Percentiles rank a stretch among this genome's conserved stretches.
Evolutionary conservation across 2,888 invertebrate species (phyloP).

Genomic region (Thysanoteuthis rhombus): DNA sequence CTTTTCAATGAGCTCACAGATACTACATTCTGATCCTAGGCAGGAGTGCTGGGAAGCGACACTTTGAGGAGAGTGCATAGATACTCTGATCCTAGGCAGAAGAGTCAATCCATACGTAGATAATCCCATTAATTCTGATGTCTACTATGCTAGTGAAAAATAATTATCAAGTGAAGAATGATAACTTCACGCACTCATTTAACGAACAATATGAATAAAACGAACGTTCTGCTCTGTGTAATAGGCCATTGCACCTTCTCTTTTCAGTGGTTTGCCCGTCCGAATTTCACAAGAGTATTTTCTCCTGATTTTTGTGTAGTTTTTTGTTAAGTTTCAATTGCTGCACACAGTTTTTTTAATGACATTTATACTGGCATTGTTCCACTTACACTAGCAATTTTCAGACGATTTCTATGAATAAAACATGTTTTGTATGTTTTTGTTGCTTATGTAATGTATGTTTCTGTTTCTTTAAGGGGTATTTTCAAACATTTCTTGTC

Average conservation of each 20-base stretch:
- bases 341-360: background rate
- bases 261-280: background rate
- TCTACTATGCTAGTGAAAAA: background rate
- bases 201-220: background rate
- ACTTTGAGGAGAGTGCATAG: no score
- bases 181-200: background rate
- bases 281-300: background rate
- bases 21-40: no score
- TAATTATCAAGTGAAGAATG: background rate
- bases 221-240: background rate
- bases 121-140: no score
- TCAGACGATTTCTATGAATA: background rate
- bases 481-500: no score
- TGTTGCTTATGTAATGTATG: no score
- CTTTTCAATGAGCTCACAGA: no score
- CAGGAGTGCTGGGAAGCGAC: no score
- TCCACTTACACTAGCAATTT: background rate
- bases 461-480: no score
- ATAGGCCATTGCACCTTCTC: background rate
- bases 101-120: no score
- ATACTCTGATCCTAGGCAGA: no score
- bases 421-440: no score
- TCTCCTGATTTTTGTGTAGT: background rate
- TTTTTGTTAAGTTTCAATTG: background rate
- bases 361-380: background rate